phyloP scores from a whole-genome alignment of 92 coral and sea anemone genomes.

The Bergia puertoricense region DNA sequence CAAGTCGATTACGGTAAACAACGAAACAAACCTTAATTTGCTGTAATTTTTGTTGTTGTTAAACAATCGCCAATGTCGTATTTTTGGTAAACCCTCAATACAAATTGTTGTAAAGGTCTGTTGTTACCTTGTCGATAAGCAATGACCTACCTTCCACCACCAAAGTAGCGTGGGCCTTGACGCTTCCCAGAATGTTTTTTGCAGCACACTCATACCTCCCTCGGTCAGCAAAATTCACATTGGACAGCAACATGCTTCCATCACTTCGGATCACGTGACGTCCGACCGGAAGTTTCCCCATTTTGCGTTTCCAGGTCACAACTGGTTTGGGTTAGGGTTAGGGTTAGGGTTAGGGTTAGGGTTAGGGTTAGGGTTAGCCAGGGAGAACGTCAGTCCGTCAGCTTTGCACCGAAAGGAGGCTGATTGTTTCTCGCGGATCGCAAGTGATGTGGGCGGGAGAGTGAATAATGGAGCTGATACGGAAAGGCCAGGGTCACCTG shows the following conservation, averaged over 20 bases:
- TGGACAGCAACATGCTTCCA: neutral
- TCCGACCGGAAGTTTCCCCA: neutral
- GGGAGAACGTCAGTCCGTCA: too few species aligned
- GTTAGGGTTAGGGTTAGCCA: too few species aligned
- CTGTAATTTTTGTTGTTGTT: too few species aligned
- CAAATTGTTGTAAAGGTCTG: too few species aligned
- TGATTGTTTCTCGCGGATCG: neutral
- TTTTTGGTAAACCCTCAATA: too few species aligned
- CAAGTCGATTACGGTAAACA: too few species aligned
- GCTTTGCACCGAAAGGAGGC: conserved; percentile 11
- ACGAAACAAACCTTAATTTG: too few species aligned
- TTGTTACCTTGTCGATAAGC: too few species aligned
- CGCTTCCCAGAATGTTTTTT: neutral
- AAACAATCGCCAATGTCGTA: too few species aligned
- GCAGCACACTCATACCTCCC: conserved; percentile 1
- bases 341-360: too few species aligned
- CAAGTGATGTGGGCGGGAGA: neutral
- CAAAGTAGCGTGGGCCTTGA: neutral
- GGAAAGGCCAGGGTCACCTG: conserved; percentile 3
- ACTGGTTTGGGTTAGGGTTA: conserved; percentile 6
- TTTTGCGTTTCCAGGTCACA: neutral
- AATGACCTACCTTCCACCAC: neutral
- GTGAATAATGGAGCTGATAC: conserved; percentile 9
- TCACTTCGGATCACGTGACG: conserved; percentile 8
- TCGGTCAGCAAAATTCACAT: neutral